phyloP scores from a whole-genome alignment of 2,113 vertebrate species.

The Scophthalmus maximus region DNA sequence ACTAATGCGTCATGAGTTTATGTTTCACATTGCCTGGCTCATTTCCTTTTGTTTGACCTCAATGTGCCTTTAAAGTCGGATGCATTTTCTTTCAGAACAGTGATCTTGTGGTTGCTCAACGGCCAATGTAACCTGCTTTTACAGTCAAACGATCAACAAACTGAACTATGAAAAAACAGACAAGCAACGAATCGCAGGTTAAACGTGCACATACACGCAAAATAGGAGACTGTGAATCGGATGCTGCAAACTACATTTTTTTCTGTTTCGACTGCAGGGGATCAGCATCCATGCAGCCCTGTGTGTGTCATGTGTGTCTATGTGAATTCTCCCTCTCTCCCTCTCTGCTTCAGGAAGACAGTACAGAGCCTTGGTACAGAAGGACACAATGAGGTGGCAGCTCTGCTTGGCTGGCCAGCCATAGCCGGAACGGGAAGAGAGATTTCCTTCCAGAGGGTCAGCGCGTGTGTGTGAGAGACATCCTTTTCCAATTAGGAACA shows the following conservation, averaged over 20 bases:
- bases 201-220: neutral
- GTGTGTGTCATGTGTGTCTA: slow-evolving; percentile 25
- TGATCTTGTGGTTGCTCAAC: no score
- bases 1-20: slow-evolving; percentile 46
- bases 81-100: no score
- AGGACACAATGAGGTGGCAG: slow-evolving; percentile 76
- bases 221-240: slow-evolving; percentile 48
- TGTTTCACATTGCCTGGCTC: slow-evolving; percentile 46
- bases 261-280: slow-evolving; percentile 64
- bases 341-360: no score
- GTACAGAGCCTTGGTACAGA: slow-evolving; percentile 63
- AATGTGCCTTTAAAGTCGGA: slow-evolving; percentile 48
- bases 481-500: slow-evolving; percentile 59
- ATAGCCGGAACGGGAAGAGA: slow-evolving; percentile 68
- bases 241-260: slow-evolving; percentile 42
- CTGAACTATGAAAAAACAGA: slow-evolving; percentile 13
- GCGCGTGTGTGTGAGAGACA: slow-evolving; percentile 12
- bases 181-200: neutral
- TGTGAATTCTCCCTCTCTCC: slow-evolving; percentile 4
- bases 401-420: slow-evolving; percentile 75
- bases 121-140: neutral
- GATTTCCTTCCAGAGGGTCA: slow-evolving; percentile 68
- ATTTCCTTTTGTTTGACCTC: slow-evolving; percentile 66
- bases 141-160: slow-evolving; percentile 7
- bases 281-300: slow-evolving; percentile 22